Base-by-base conservation (phyloP, 1,140 invertebrate genomes). In the Leguminivora glycinivorella region DNA sequence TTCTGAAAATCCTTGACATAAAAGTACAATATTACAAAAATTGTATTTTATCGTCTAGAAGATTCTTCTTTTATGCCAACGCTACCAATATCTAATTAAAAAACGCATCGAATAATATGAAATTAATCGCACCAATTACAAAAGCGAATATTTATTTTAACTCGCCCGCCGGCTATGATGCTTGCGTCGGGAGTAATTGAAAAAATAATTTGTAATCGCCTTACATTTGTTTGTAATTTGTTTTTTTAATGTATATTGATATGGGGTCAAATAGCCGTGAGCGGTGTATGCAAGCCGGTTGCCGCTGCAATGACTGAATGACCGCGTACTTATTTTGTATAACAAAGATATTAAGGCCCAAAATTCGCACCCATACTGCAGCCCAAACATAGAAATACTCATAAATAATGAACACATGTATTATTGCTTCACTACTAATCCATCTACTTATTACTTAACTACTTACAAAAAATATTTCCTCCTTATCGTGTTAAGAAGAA, bases 241-340 rank as follows among this genome's bases (percentile, higher is more conserved):
- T 63, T 63, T 63, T 63, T 63, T 63, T 29, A 34, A 63, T 63
- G 29, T 63, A 63, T 63, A 63, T 63, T 63, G 58, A 63, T 63
- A 63, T 63, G 25, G 26, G 58, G 58, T 63, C 58, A 63, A 63
- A 63, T 63, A 29, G 26, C 25, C 26, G 47, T 29, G 58, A 31
- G 58, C 58, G 19, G 31, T 34, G 25, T 6, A 29, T 29, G 58
- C 47, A 22, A 52, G 6, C 22, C 10, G 47, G 1, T 22, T 52
- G 40, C n/a, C n/a, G n/a, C 3, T 10, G 17, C 19, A 52, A 52
- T 22, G 19, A 9, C 47, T 52, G 47, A 14, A 6, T 47, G 14
- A 47, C n/a, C 4, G n/a, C n/a, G 47, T 6, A 19, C 3, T 43
- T 3, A 43, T 43, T 43, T 43, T 43, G 2, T 43, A 40, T 40